phyloP scores from a whole-genome alignment of 2,113 vertebrate genomes.

The Psophia crepitans region DNA sequence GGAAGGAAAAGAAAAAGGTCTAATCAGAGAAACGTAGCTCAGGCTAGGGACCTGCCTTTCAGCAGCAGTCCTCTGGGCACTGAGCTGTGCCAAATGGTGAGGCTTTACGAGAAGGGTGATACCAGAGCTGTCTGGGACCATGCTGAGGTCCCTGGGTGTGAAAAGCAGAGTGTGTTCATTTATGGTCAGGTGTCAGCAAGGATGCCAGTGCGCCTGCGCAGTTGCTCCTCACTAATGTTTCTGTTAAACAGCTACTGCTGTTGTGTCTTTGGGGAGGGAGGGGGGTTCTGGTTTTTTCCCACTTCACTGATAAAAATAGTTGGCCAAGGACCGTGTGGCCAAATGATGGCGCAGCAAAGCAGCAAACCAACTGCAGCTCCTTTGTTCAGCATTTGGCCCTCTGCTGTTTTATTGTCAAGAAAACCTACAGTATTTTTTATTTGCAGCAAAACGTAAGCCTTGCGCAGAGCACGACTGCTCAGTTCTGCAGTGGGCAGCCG shows the following conservation, averaged over 20 bases:
- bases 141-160: neutral
- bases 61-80: neutral
- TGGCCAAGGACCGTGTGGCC: neutral
- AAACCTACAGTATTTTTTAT: neutral
- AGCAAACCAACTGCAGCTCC: neutral
- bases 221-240: neutral
- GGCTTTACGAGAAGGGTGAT: neutral
- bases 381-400: neutral
- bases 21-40: neutral
- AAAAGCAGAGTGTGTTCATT: neutral
- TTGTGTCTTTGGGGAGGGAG: neutral
- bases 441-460: neutral
- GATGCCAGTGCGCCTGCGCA: neutral
- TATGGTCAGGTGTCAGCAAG: neutral
- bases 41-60: neutral
- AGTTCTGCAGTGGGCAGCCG: neutral
- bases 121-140: neutral
- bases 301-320: neutral
- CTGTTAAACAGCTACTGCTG: neutral
- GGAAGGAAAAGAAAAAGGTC: neutral
- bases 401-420: neutral
- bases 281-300: neutral
- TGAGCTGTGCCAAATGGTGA: neutral
- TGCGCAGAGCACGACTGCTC: fast-evolving
- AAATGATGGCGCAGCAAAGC: neutral